A percentile compares a stretch with the other conserved stretches of the same genome.
These are phyloP conservation scores for Cephus sareptanus DNA, from an alignment of 2,888 invertebrate species.

Conservation along the genomic window DNA sequence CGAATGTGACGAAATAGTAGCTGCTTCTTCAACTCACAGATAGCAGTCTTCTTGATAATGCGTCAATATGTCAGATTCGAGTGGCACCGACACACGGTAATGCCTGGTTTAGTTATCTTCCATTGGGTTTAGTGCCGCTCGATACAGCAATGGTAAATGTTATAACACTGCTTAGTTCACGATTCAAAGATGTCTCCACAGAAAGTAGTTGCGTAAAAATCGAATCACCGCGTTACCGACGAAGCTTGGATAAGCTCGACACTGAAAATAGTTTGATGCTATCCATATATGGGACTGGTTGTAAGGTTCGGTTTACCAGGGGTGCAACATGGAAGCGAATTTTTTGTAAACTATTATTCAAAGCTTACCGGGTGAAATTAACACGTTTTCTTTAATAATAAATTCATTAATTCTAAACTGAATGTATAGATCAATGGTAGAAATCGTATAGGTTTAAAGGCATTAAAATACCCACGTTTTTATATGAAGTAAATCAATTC, in stretches of 20 bases:
- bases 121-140: background rate
- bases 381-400: background rate
- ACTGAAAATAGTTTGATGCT: constrained; percentile 17
- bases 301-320: constrained; percentile 14
- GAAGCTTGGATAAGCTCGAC: background rate
- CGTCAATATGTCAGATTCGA: background rate
- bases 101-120: background rate
- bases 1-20: too few relatives aligned
- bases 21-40: too few relatives aligned
- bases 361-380: background rate
- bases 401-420: background rate
- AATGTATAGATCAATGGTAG: background rate
- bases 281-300: constrained; percentile 18
- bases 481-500: background rate
- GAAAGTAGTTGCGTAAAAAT: background rate
- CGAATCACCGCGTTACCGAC: background rate
- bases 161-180: background rate
- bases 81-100: background rate
- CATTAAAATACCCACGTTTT: background rate
- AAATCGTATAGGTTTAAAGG: background rate
- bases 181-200: background rate
- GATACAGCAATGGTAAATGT: background rate
- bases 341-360: background rate
- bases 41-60: too few relatives aligned
- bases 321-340: constrained; percentile 1